Percentiles rank a stretch among this genome's conserved stretches.
phyloP scores from a whole-genome alignment of 2,113 vertebrate genomes.

The Circaetus cinerascens region DNA sequence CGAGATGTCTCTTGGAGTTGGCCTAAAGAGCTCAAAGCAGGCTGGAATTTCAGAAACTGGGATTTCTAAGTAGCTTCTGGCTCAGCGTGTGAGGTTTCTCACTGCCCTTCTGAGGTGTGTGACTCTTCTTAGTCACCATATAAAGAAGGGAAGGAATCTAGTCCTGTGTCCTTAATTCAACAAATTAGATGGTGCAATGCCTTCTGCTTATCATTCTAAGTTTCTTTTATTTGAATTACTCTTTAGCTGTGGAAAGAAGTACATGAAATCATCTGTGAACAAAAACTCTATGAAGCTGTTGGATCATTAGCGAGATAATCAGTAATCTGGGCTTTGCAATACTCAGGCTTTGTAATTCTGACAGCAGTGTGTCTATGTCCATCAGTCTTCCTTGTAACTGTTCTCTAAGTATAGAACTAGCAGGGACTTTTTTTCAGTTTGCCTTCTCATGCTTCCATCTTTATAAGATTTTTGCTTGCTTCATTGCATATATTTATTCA shows the following conservation, averaged over 20 bases:
- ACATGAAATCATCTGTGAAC: background rate
- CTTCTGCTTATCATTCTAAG: background rate
- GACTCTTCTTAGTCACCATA: background rate
- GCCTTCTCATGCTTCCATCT: background rate
- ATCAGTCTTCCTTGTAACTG: background rate
- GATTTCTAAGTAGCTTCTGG: background rate
- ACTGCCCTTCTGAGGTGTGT: background rate
- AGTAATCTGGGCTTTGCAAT: background rate
- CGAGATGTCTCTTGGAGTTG: background rate
- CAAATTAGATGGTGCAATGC: background rate
- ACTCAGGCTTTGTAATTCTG: background rate
- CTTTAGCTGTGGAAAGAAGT: background rate
- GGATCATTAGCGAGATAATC: background rate
- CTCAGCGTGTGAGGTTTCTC: background rate
- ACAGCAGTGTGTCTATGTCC: background rate
- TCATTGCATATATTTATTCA: background rate
- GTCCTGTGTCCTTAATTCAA: background rate
- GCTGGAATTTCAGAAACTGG: background rate
- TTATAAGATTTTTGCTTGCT: background rate
- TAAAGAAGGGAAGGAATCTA: background rate
- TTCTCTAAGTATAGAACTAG: background rate
- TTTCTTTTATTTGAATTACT: background rate
- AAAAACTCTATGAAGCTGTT: background rate
- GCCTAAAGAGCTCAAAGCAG: background rate
- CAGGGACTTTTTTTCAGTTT: background rate